Evolutionary conservation across 53 echinoderm and acorn worm species (phyloP).

Genomic region (Holothuria scabra): DNA sequence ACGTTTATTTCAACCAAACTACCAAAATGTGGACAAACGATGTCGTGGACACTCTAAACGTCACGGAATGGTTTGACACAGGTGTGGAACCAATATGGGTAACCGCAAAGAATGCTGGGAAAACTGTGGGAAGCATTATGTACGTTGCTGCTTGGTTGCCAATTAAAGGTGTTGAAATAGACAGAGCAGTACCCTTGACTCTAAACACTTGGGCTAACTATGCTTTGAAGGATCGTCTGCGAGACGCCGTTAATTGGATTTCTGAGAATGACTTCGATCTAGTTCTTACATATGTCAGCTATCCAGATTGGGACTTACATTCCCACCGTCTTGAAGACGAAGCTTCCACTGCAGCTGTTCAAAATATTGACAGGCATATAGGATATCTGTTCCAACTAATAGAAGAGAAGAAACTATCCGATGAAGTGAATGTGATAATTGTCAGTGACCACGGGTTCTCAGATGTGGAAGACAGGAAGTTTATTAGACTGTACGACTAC

Average conservation of each 20-base stretch:
- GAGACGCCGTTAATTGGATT: constrained; percentile 13
- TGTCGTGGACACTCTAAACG: constrained; percentile 29
- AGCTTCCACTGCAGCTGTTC: background rate
- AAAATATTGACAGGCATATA: constrained; percentile 36
- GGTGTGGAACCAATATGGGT: constrained; percentile 66
- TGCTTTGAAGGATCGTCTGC: constrained; percentile 9
- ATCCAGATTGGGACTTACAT: constrained; percentile 54
- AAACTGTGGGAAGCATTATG: constrained; percentile 45
- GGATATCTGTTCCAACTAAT: constrained; percentile 29
- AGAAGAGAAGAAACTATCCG: constrained; percentile 38
- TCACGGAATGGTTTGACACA: constrained; percentile 53
- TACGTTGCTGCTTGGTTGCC: constrained; percentile 53
- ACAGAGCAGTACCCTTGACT: background rate
- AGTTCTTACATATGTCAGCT: constrained; percentile 38
- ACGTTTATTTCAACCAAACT: constrained; percentile 49
- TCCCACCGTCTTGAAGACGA: constrained; percentile 6
- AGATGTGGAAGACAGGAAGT: constrained; percentile 35
- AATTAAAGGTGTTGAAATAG: constrained; percentile 47
- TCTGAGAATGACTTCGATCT: constrained; percentile 54
- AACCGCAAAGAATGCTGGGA: constrained; percentile 54
- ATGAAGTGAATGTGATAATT: constrained; percentile 56
- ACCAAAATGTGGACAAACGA: constrained; percentile 34
- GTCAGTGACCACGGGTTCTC: constrained; percentile 59
- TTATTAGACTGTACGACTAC: constrained; percentile 58
- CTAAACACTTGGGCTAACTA: constrained; percentile 23